Evolutionary conservation across 2,113 vertebrate genomes (phyloP), one percentile per base, ranked within the genome.

Genomic region (Syrmaticus mikado): DNA sequence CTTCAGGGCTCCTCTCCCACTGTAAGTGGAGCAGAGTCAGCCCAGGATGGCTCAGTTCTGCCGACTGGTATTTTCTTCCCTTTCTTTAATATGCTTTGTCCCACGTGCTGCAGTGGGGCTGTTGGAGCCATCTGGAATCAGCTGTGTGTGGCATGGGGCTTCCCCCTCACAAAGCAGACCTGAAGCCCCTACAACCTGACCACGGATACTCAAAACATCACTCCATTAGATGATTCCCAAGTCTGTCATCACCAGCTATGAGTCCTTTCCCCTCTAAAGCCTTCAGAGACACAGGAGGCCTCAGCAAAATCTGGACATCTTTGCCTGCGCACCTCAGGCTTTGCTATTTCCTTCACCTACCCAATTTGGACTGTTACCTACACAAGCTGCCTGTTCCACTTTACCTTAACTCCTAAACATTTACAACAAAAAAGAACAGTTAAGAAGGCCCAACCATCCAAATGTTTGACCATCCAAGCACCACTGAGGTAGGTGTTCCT

Each of bases 21-120:
- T 45, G 32, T 2, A 13, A 40, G 79, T 11, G 1, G 25, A 3
- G 13, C 16, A 9, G 1, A 0, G 28, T 28, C 71, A 46, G 34
- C 13, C 52, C 70, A 10, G 15, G 45, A 67, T 3, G 24, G 52
- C 27, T 74, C 8, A 1, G 38, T 38, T 38, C 38, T 38, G 38
- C 38, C 9, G 5, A 5, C 21, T 5, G 3, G 8, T 20, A 3
- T 64, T 84, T 67, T 78, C 16, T 9, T 8, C 52, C 18, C 8
- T 78, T 28, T 60, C 6, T 78, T 28, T 60, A 22, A 38, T 0
- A 21, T 1, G 0, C 11, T 53, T 71, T 45, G 13, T 30, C 43
- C 0, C 0, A 0, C 30, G 18, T 27, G 28, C 6, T 11, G 34
- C 1, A 0, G 1, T 11, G 22, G 25, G 19, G 8, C 27, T 1